phyloP scores from a whole-genome alignment of 2,888 invertebrate genomes.

The Quadriops clusia region DNA sequence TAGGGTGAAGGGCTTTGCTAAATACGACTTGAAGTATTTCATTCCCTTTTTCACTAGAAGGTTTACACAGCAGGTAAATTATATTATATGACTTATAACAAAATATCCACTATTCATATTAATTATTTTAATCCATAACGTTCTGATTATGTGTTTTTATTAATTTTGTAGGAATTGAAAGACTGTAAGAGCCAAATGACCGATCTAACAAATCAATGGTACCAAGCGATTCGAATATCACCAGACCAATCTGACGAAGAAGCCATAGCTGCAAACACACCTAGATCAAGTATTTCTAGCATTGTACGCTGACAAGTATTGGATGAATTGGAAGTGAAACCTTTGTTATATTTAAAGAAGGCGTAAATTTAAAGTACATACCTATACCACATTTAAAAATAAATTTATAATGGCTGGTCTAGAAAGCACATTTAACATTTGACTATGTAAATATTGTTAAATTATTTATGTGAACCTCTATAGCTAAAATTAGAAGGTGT shows the following conservation, averaged over 20 bases:
- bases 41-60: slow-evolving; percentile 93
- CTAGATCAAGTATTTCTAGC: slow-evolving; percentile 35
- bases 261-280: slow-evolving; percentile 31
- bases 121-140: background rate
- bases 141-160: background rate
- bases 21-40: slow-evolving; percentile 85
- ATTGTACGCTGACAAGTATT: slow-evolving; percentile 37
- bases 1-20: slow-evolving; percentile 75
- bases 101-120: too few species aligned
- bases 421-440: too few species aligned
- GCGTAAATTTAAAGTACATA: too few species aligned
- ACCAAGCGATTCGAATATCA: slow-evolving; percentile 85
- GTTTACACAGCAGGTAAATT: slow-evolving; percentile 81
- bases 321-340: too few species aligned
- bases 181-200: slow-evolving; percentile 96
- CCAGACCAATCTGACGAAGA: slow-evolving; percentile 80
- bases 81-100: background rate
- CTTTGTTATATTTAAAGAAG: too few species aligned
- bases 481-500: too few species aligned
- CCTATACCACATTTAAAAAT: slow-evolving; percentile 5
- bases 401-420: too few species aligned
- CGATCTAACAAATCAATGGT: slow-evolving; percentile 93
- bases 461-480: too few species aligned
- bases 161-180: slow-evolving; percentile 64
- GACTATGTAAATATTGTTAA: too few species aligned